Evolutionary conservation across 92 coral and sea anemone species (phyloP), one percentile per base, ranked within the genome.

Genomic region (Umimayanthus chanpuru): DNA sequence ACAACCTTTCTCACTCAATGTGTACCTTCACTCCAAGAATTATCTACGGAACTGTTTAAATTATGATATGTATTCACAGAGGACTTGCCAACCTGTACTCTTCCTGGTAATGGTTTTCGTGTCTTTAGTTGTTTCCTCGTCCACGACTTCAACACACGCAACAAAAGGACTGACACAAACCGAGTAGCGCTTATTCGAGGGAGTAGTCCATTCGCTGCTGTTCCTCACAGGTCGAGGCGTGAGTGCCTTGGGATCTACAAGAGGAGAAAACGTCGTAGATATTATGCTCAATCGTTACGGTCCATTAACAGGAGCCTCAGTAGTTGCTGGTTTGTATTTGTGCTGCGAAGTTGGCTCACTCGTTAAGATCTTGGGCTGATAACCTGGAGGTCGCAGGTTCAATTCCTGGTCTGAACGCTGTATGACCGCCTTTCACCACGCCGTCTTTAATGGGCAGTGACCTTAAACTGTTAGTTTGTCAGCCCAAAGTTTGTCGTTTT

Each of bases 61-160:
- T 18, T 36, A 36, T 75, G 44, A 53, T 9, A 61, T 61, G 20
- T 53, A 53, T 53, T 11, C 14, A 53, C 58, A 23, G 68, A 61
- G 4, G 49, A 78, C 8, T 16, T 23, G 6, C 64, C 21, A 43
- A 66, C 78, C 87, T 70, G 58, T 49, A 41, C 43, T 71, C 26
- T 72, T 83, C 30, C 29, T 83, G 41, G 77, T 15, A 10, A 30
- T 3, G 14, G 29, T 12, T 15, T 18, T 72, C n/a, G 4, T 83
- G 71, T 28, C 77, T 70, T 26, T 44, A 6, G 78, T 6, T 25
- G 66, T 83, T 38, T 44, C 53, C 56, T 83, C 77, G 53, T 18
- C 44, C 2, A 93, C 67, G 5, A 96, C 98, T 61, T 93, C 98
- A 25, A 95, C 94, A 67, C 96, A 93, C 2, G 98, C 96, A 71